phyloP scores from a whole-genome alignment of 2,888 invertebrate genomes.

The Schrankia costaestrigalis region DNA sequence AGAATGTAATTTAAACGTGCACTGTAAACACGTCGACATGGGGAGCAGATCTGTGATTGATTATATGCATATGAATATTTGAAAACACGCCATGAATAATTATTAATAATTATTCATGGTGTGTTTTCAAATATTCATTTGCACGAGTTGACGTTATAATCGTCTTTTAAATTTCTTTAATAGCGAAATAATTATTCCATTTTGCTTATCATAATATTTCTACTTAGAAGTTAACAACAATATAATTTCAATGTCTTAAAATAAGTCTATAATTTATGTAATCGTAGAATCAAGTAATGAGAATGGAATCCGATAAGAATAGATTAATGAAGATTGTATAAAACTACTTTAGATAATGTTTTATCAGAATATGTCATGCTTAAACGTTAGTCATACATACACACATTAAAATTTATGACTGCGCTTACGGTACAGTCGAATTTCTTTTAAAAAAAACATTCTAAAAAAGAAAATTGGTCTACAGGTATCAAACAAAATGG shows the following conservation, averaged over 20 bases:
- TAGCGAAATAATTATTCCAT: slow-evolving; percentile 5
- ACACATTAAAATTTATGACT: neutral
- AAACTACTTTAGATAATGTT: slow-evolving; percentile 16
- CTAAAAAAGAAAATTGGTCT: too few species aligned
- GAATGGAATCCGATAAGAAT: slow-evolving; percentile 31
- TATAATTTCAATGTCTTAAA: slow-evolving; percentile 5
- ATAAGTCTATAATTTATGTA: slow-evolving; percentile 18
- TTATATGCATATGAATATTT: slow-evolving; percentile 41
- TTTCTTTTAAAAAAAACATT: too few species aligned
- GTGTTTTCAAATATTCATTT: slow-evolving; percentile 44
- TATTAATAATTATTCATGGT: slow-evolving; percentile 50
- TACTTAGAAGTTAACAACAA: neutral
- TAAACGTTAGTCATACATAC: slow-evolving; percentile 7
- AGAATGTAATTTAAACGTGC: slow-evolving; percentile 18
- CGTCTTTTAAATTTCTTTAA: slow-evolving; percentile 21
- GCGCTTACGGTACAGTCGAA: too few species aligned
- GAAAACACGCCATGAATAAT: too few species aligned
- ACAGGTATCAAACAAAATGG: too few species aligned
- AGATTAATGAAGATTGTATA: slow-evolving; percentile 21
- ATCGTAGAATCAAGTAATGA: slow-evolving; percentile 16
- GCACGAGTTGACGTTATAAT: slow-evolving; percentile 35
- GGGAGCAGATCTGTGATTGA: too few species aligned
- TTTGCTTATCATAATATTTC: slow-evolving; percentile 7
- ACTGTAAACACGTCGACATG: too few species aligned
- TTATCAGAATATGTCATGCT: slow-evolving; percentile 9